Evolutionary conservation across 2,888 invertebrate species (phyloP), one percentile per base, ranked within the genome.

Genomic region (Gasteruption jaculator): DNA sequence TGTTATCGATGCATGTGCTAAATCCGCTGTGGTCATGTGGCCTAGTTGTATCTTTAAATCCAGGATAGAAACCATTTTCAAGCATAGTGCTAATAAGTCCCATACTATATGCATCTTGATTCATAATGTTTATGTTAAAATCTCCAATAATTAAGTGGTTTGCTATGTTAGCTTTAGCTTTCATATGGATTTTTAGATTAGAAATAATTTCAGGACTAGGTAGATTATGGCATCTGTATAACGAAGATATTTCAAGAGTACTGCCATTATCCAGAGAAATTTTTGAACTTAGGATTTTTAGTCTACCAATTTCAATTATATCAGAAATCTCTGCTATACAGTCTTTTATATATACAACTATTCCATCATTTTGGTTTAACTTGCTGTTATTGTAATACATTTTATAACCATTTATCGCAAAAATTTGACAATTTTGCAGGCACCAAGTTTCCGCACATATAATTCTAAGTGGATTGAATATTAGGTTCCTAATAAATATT

Each of bases 381-480:
- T 33, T 22, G 27, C 26, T 40, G 15, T 26, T 10, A 26, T 40
- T 40, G 19, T 41, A 41, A 22, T 36, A 36, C 2, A 36, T 22
- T 11, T 24, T 25, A 22, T 41, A 41, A 4, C 29, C 35, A 5
- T 10, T 15, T 14, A 41, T 5, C n/a, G 20, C 21, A 4, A 22
- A 29, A 2, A 15, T 4, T 10, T 41, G 8, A 3, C 14, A 15
- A 2, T 15, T 19, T 12, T 29, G 20, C 4, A 41, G 8, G 11
- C 10, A 20, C 41, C 41, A 36, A 2, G 36, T 36, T 15, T 41
- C 41, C 0, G 22, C 20, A n/a, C 41, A 41, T 11, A 41, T 20
- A 12, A 36, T 36, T 7, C 35, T n/a, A 10, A 19, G 15, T 5
- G 30, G 36, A 30, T 36, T 30, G 4, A 16, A 8, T 14, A 10